These are phyloP conservation scores for Uria lomvia DNA, from an alignment of 2,113 vertebrate species.

Conservation along the genomic window DNA sequence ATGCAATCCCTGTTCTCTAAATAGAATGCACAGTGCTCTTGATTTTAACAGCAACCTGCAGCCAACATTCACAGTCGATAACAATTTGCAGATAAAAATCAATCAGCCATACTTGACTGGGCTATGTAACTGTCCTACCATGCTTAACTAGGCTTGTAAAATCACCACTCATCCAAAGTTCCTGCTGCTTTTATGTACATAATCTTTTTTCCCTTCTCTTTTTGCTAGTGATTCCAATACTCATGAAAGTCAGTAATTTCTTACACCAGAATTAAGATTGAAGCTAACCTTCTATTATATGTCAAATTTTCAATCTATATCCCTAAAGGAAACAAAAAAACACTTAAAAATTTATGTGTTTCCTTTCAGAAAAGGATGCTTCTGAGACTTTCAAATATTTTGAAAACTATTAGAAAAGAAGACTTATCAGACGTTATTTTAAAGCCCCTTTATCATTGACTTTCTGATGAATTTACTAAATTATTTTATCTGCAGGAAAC, in stretches of 20 bases:
- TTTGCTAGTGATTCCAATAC: background rate
- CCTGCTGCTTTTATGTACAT: background rate
- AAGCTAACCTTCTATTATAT: background rate
- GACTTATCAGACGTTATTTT: background rate
- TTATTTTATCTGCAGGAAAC: background rate
- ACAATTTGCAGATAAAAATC: conserved; percentile 74
- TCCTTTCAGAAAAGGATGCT: background rate
- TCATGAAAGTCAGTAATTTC: background rate
- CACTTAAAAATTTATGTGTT: background rate
- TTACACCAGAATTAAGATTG: background rate
- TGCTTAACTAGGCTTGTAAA: conserved; percentile 49
- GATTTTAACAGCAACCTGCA: conserved; percentile 57
- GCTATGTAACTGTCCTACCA: conserved; percentile 30
- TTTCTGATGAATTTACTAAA: background rate
- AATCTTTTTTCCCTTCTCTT: background rate
- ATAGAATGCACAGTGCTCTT: conserved; percentile 42
- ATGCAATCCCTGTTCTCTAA: conserved; percentile 57
- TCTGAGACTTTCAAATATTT: background rate
- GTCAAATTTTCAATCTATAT: background rate
- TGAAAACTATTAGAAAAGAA: background rate
- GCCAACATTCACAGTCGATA: conserved; percentile 61
- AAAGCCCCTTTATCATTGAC: background rate
- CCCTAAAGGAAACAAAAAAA: background rate
- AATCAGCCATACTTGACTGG: conserved; percentile 59
- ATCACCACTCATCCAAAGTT: background rate